Conservation (phyloP, 2,888 invertebrate species). For the Congeria kusceri region DNA sequence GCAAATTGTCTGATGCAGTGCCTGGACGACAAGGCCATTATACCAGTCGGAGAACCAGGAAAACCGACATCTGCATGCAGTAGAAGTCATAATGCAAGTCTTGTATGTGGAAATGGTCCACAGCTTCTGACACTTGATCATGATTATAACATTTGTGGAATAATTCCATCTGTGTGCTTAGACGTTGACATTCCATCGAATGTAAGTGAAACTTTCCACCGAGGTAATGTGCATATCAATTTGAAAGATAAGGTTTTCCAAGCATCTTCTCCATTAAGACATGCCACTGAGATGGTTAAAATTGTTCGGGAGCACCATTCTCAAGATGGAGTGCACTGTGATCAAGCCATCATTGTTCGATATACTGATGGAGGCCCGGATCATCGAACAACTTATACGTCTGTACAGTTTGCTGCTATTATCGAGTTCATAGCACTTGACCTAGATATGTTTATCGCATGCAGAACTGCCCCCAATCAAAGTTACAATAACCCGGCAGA, state of each 20-base stretch:
- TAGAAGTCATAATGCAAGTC: constrained; percentile 12
- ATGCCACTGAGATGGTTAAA: constrained; percentile 32
- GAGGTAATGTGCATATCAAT: constrained; percentile 33
- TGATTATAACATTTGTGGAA: constrained; percentile 35
- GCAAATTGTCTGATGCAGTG: constrained; percentile 17
- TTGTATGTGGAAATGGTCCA: constrained; percentile 11
- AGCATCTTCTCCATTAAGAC: constrained; percentile 30
- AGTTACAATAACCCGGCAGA: constrained; percentile 37
- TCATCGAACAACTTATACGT: constrained; percentile 45
- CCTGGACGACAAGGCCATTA: constrained; percentile 51
- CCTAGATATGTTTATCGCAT: constrained; percentile 38
- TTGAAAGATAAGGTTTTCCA: constrained; percentile 46
- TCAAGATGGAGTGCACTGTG: constrained; percentile 4
- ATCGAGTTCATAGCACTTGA: constrained; percentile 33
- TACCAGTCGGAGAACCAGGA: constrained; percentile 48
- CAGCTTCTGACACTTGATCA: constrained; percentile 33
- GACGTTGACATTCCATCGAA: constrained; percentile 25
- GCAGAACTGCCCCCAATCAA: constrained; percentile 41
- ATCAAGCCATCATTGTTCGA: constrained; percentile 17
- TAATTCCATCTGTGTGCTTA: constrained; percentile 38
- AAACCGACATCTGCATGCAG: constrained; percentile 24
- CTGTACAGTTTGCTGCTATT: constrained; percentile 38
- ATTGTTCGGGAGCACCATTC: constrained; percentile 16
- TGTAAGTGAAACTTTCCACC: constrained; percentile 34
- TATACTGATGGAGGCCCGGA: constrained; percentile 54